A percentile compares a stretch with the other conserved stretches of the same genome.
Conservation (phyloP, 1,140 invertebrate genomes). For the Scaptomyza graminum region DNA sequence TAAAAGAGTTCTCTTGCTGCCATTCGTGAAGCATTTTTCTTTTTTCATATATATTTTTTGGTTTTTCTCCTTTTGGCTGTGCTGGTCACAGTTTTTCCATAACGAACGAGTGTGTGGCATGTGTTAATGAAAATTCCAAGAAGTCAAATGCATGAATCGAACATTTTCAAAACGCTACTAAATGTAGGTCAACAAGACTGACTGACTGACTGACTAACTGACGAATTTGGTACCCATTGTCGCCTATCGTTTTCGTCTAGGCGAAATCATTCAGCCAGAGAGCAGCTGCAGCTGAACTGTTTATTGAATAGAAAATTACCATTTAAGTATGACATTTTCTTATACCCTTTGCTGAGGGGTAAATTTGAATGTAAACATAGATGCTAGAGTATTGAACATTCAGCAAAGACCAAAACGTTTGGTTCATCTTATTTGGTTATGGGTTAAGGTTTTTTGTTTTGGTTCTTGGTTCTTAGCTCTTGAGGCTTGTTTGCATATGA, state of each 20-base stretch:
- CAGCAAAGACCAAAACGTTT: background rate
- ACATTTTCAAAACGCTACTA: slow-evolving; percentile 34
- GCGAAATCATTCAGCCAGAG: slow-evolving; percentile 66
- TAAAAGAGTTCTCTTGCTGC: slow-evolving; percentile 26
- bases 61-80: background rate
- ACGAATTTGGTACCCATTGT: slow-evolving; percentile 56
- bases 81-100: slow-evolving; percentile 58
- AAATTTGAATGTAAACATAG: no score
- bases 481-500: slow-evolving; percentile 44
- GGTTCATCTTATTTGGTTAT: slow-evolving; percentile 12
- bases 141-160: slow-evolving; percentile 53
- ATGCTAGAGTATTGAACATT: background rate
- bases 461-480: slow-evolving; percentile 10
- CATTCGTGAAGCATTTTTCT: slow-evolving; percentile 61
- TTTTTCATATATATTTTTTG: slow-evolving; percentile 1
- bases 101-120: slow-evolving; percentile 46
- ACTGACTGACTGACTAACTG: slow-evolving; percentile 28
- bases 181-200: slow-evolving; percentile 76
- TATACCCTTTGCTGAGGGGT: no score
- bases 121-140: slow-evolving; percentile 81
- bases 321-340: slow-evolving; percentile 67
- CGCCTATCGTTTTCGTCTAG: slow-evolving; percentile 62
- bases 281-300: slow-evolving; percentile 45
- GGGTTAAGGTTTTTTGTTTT: slow-evolving; percentile 8
- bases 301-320: slow-evolving; percentile 62